These are phyloP conservation scores for Tamias sibiricus DNA, from an alignment of 2,113 vertebrate species.

Conservation along the genomic window DNA sequence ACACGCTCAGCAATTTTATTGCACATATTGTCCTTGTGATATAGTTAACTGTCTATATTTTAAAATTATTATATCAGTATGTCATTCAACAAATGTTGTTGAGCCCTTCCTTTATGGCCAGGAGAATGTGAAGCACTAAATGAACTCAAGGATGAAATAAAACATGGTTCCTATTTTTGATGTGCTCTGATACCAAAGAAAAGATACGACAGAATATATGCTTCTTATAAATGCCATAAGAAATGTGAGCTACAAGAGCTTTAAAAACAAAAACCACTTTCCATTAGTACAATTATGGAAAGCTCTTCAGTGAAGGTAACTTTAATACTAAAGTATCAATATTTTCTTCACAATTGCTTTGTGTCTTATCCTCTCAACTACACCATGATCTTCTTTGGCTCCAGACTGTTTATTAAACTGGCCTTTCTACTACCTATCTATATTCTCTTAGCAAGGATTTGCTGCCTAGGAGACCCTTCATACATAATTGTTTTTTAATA, in stretches of 20 bases:
- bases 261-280: background rate
- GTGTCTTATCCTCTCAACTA: background rate
- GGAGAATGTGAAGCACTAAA: background rate
- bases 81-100: constrained; percentile 10
- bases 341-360: constrained; percentile 19
- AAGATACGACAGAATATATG: background rate
- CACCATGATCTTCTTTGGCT: background rate
- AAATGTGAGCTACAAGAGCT: background rate
- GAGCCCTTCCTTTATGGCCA: background rate
- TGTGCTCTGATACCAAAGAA: background rate
- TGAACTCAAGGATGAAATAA: constrained; percentile 14
- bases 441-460: constrained; percentile 32
- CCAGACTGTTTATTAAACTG: background rate
- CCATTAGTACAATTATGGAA: background rate
- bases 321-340: constrained; percentile 6
- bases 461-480: background rate
- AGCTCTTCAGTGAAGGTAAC: background rate
- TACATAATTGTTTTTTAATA: constrained; percentile 32
- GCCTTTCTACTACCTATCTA: background rate
- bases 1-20: constrained; percentile 40
- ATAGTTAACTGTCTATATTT: constrained; percentile 42
- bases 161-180: background rate
- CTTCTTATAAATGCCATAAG: background rate
- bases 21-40: constrained; percentile 38
- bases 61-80: constrained; percentile 26